Evolutionary conservation across 2,888 invertebrate species (phyloP).

Genomic region (Neocrepidodera transversa): DNA sequence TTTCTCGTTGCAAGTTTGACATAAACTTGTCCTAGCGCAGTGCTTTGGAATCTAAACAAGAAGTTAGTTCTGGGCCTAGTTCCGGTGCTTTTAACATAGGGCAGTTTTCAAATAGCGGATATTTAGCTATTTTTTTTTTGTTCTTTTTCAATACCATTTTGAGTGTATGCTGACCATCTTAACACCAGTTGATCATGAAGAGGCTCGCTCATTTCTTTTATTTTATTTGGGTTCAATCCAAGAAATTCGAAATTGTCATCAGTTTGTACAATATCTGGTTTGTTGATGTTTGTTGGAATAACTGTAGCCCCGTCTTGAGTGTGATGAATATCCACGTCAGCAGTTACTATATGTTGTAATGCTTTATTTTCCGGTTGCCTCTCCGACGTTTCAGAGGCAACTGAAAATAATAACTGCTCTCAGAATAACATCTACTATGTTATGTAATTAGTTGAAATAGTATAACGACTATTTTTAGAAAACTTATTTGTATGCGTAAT

Average conservation of each 20-base stretch:
- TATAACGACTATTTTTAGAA: no score
- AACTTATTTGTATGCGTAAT: no score
- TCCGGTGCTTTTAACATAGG: constrained; percentile 16
- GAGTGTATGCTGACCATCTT: constrained; percentile 10
- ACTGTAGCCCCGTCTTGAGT: no score
- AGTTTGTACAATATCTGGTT: neutral
- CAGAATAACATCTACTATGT: no score
- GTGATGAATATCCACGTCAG: no score
- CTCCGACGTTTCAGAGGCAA: no score
- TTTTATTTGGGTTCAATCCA: neutral
- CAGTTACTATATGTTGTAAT: no score
- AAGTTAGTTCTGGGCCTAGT: constrained; percentile 13
- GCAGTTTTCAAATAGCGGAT: constrained; percentile 20
- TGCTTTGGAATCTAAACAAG: constrained; percentile 1
- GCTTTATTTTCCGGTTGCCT: no score
- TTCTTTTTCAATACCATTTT: constrained; percentile 8
- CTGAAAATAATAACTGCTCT: no score
- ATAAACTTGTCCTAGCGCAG: constrained; percentile 23
- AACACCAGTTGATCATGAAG: constrained; percentile 12
- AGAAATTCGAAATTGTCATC: neutral
- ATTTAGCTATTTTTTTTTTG: constrained; percentile 16
- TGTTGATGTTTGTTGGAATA: no score
- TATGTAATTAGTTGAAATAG: no score
- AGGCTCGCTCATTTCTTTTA: neutral
- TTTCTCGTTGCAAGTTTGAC: constrained; percentile 18